Base-by-base conservation (phyloP, 2,797 vertebrate species). In the Pseudomugil tenellus region DNA sequence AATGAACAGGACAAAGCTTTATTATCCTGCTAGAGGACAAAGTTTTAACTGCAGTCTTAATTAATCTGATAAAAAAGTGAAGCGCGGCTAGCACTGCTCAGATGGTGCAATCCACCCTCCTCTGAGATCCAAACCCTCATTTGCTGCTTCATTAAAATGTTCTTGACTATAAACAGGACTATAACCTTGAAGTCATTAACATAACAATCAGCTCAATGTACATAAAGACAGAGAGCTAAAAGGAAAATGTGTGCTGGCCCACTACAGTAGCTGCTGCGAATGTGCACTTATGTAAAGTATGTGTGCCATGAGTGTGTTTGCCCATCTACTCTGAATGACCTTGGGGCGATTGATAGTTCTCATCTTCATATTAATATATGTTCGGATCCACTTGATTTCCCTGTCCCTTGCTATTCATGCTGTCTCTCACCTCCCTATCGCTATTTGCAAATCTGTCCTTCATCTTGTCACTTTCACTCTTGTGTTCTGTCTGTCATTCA, bases 341-440 rank as follows among this genome's bases (percentile, higher is more conserved):
- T 86, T 85, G 76, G 7, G 41, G 19, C 21, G 12, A 79, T 68
- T 78, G 66, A 89, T 81, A 72, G 67, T 67, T 53, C 58, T 86
- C 67, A 83, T 87, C 73, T 69, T 80, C 63, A 61, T 70, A 66
- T 82, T 84, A 46, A 84, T 88, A 84, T 80, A 75, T 84, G 75
- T 77, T 31, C 2, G 0, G 57, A 63, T 80, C 57, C 25, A 46
- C 52, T 79, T 73, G 34, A 83, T 73, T 82, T 61, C 61, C 84
- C 60, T 57, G 77, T 77, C 73, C 14, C 46, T 83, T 74, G 64
- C 55, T 39, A 35, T 37, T 28, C 63, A 54, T 10, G 26, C 56
- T 58, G 57, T 65, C 65, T 67, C 66, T 67, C 21, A 1, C 62
- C 59, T 58, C 43, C 58, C 25, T 46, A 43, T 56, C 7, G 0